A percentile compares a stretch with the other conserved stretches of the same genome.
Conservation (phyloP, 2,888 invertebrate species). For the Noctua fimbriata region DNA sequence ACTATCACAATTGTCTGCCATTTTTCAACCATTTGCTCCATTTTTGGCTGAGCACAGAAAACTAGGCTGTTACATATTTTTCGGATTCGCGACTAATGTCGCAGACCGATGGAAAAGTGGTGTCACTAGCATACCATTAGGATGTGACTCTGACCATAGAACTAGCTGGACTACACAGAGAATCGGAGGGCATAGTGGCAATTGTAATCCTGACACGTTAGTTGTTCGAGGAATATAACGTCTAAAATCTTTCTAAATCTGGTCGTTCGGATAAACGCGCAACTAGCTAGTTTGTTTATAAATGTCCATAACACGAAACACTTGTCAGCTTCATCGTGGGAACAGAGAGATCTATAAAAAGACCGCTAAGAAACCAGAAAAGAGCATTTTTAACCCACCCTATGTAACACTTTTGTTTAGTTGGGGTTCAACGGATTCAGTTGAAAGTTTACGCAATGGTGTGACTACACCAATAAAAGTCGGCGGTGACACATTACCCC, state of each 20-base stretch:
- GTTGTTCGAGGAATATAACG: background rate
- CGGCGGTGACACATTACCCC: slow-evolving; percentile 53
- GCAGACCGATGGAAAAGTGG: background rate
- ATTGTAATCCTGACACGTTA: background rate
- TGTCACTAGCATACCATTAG: background rate
- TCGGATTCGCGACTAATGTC: background rate
- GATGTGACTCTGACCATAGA: background rate
- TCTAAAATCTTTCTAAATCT: slow-evolving; percentile 28
- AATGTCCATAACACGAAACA: slow-evolving; percentile 60
- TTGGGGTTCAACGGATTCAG: slow-evolving; percentile 36
- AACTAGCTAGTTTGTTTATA: slow-evolving; percentile 52
- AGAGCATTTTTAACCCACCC: slow-evolving; percentile 28
- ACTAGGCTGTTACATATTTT: background rate
- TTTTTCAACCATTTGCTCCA: background rate
- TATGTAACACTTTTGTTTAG: slow-evolving; percentile 43
- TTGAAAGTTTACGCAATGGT: slow-evolving; percentile 52
- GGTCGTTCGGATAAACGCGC: slow-evolving; percentile 29
- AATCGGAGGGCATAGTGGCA: background rate
- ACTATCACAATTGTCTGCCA: slow-evolving; percentile 9
- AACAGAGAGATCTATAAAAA: slow-evolving; percentile 45
- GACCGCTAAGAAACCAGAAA: slow-evolving; percentile 31
- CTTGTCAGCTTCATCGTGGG: slow-evolving; percentile 54
- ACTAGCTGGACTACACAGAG: background rate
- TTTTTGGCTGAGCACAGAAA: slow-evolving; percentile 17
- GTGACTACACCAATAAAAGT: slow-evolving; percentile 62